These are phyloP conservation scores for Pseudolycoriella hygida DNA, from an alignment of 2,888 invertebrate genomes.

Conservation along the genomic window DNA sequence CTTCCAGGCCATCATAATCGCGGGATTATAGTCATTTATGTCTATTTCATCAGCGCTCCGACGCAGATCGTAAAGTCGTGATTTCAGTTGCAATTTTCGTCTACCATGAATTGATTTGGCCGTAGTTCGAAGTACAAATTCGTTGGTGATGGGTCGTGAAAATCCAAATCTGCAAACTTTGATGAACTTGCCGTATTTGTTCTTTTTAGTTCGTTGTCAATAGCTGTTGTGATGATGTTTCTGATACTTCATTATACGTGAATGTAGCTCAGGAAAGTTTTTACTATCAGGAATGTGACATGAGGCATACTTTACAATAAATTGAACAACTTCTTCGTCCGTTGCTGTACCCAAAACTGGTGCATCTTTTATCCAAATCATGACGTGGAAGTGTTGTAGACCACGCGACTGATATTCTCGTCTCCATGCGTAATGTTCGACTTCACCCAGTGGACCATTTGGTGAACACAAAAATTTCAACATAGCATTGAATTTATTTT, in stretches of 20 bases:
- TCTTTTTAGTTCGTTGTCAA: conserved; percentile 11
- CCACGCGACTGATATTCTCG: conserved; percentile 17
- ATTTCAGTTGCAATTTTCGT: not conserved
- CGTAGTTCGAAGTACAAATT: conserved; percentile 11
- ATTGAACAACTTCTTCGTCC: conserved; percentile 13
- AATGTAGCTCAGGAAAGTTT: conserved; percentile 10
- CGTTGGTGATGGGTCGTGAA: conserved; percentile 11
- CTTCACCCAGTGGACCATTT: conserved; percentile 14
- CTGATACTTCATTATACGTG: conserved; percentile 8
- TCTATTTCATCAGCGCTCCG: conserved; percentile 6
- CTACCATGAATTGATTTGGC: conserved; percentile 10
- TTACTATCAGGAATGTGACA: conserved; percentile 11
- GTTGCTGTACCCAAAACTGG: conserved; percentile 6
- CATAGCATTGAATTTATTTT: conserved; percentile 17
- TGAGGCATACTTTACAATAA: conserved; percentile 13
- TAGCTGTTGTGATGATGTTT: conserved; percentile 12
- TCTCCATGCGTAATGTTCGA: conserved; percentile 15
- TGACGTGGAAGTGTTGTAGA: conserved; percentile 15
- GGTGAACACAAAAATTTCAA: conserved; percentile 16
- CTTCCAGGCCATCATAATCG: conserved; percentile 10
- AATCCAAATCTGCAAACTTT: conserved; percentile 14
- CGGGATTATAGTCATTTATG: conserved; percentile 13
- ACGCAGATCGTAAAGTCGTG: conserved; percentile 7
- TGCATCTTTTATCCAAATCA: conserved; percentile 11
- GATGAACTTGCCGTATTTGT: conserved; percentile 7